These are phyloP conservation scores for Rhopalosiphum maidis DNA, from an alignment of 1,140 invertebrate genomes.

Conservation along the genomic window DNA sequence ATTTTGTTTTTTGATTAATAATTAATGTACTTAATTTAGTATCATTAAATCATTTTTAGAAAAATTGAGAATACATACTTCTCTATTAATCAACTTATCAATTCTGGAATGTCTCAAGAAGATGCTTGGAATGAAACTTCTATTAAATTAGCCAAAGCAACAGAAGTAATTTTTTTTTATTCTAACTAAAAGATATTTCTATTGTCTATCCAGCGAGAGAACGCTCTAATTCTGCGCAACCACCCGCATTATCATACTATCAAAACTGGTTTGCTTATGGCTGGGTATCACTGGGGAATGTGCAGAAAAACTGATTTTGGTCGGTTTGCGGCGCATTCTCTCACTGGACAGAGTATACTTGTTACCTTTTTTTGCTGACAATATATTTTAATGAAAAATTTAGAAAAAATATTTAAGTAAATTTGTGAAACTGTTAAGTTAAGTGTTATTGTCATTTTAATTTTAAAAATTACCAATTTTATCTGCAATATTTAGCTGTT, in stretches of 20 bases:
- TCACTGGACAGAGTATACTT: background rate
- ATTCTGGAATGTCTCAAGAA: constrained; percentile 70
- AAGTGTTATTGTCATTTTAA: background rate
- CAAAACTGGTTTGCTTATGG: too few relatives aligned
- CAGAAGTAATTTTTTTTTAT: constrained; percentile 65
- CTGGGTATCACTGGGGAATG: too few relatives aligned
- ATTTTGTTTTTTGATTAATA: constrained; percentile 47
- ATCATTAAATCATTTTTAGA: constrained; percentile 63
- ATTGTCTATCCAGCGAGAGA: too few relatives aligned
- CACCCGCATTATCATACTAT: too few relatives aligned
- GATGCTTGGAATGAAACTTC: constrained; percentile 87
- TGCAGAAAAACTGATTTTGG: too few relatives aligned
- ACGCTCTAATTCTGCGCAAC: too few relatives aligned
- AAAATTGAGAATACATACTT: constrained; percentile 74
- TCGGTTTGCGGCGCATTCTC: too few relatives aligned
- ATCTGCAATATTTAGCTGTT: background rate
- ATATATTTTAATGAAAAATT: background rate
- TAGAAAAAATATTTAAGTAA: background rate
- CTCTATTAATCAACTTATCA: constrained; percentile 72
- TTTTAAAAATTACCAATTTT: background rate
- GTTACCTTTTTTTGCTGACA: background rate
- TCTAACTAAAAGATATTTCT: background rate
- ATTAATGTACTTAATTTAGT: background rate
- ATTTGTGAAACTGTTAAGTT: background rate
- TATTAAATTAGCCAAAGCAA: constrained; percentile 78